These are phyloP conservation scores for Numida meleagris DNA, from an alignment of 2,113 vertebrate species.

Conservation along the genomic window DNA sequence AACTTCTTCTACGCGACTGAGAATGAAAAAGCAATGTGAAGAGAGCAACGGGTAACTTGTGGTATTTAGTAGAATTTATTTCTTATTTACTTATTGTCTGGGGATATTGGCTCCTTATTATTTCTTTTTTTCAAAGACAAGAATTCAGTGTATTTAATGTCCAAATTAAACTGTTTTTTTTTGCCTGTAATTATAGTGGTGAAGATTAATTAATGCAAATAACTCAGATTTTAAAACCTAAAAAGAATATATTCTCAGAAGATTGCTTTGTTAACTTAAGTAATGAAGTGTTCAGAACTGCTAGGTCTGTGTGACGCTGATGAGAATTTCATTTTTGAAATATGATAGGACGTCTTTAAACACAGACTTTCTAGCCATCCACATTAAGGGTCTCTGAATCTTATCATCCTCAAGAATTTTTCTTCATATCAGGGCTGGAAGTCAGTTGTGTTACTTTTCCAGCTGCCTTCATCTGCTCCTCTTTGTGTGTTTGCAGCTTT, in stretches of 20 bases:
- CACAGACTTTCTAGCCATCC: background rate
- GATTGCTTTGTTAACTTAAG: background rate
- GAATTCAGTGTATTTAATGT: background rate
- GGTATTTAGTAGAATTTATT: background rate
- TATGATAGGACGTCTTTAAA: background rate
- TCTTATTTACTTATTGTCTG: background rate
- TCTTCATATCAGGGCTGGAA: background rate
- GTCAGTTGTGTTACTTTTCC: accelerated
- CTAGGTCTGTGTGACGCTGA: background rate
- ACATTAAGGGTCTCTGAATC: background rate
- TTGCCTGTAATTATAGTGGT: background rate
- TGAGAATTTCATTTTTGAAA: background rate
- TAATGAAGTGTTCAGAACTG: background rate
- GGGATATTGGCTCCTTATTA: background rate
- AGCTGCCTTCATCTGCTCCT: background rate
- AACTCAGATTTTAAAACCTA: background rate
- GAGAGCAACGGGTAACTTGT: background rate
- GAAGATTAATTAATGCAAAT: background rate
- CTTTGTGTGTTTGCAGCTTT: background rate
- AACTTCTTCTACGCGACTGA: background rate
- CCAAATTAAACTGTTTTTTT: background rate
- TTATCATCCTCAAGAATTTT: background rate
- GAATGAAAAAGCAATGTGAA: background rate
- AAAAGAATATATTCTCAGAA: background rate
- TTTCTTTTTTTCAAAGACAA: background rate